A percentile compares a stretch with the other conserved stretches of the same genome.
phyloP scores from a whole-genome alignment of 2,797 vertebrate species.

The Sebastolobus alascanus region DNA sequence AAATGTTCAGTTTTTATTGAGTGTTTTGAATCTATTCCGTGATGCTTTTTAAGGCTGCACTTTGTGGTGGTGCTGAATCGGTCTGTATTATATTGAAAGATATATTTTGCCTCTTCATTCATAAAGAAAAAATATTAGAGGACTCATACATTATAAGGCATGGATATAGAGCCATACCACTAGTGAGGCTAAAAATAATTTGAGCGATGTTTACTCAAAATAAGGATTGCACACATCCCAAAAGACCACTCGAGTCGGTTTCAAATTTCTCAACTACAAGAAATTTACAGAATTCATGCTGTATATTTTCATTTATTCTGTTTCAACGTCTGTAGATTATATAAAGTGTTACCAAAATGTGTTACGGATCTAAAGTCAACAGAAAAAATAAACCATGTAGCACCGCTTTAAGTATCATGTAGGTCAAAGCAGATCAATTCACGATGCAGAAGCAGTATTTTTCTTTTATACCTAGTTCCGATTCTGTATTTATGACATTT shows the following conservation, averaged over 20 bases:
- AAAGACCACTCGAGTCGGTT: neutral
- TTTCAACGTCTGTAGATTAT: neutral
- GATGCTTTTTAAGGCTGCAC: neutral
- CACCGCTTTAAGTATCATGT: neutral
- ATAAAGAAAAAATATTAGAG: neutral
- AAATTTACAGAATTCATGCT: neutral
- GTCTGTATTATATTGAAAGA: neutral
- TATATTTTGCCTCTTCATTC: neutral
- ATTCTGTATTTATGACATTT: neutral
- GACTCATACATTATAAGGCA: neutral
- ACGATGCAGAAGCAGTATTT: neutral
- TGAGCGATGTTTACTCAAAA: neutral
- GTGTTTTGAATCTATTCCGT: neutral
- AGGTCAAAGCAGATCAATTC: neutral
- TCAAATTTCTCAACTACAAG: neutral
- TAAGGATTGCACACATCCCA: fast-evolving
- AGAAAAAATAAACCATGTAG: neutral
- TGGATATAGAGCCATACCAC: neutral
- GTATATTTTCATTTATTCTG: neutral
- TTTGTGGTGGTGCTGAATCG: neutral
- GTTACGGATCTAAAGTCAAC: neutral
- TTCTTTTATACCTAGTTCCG: neutral
- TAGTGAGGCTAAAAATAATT: neutral
- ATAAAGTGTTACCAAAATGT: neutral
- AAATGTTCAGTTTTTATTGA: neutral